Evolutionary conservation across 2,888 invertebrate species (phyloP).

Genomic region (Philaethria dido): DNA sequence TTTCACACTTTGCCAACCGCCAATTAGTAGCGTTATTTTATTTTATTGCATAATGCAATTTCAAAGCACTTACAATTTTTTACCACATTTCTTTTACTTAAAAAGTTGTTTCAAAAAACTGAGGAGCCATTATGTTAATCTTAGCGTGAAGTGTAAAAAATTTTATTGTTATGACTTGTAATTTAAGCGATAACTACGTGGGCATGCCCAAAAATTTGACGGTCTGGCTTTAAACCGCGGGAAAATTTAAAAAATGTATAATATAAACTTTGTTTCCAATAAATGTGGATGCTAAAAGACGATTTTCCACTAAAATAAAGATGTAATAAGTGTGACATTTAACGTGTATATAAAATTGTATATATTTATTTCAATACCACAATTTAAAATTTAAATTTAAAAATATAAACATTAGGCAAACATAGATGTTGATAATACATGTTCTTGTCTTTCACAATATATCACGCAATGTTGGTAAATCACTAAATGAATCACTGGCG

Average conservation of each 20-base stretch:
- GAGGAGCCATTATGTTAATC: conserved; percentile 35
- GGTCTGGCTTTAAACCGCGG: conserved; percentile 12
- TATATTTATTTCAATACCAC: background rate
- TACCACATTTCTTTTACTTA: conserved; percentile 18
- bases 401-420: background rate
- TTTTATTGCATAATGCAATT: conserved; percentile 40
- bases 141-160: conserved; percentile 46
- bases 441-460: too few relatives aligned
- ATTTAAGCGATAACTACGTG: conserved; percentile 44
- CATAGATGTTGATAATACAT: too few relatives aligned
- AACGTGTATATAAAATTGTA: background rate
- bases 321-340: background rate
- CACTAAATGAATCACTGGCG: too few relatives aligned
- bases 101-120: conserved; percentile 24
- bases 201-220: conserved; percentile 37
- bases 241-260: conserved; percentile 18
- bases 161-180: conserved; percentile 49
- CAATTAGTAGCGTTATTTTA: conserved; percentile 1
- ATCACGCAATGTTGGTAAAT: background rate
- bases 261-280: background rate
- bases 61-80: conserved; percentile 48
- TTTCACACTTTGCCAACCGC: background rate
- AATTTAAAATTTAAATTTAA: background rate
- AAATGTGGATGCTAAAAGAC: background rate
- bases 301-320: background rate